Base-by-base conservation (phyloP, 30 jellyfish, hydroid and myxozoan genomes). In the Pseudorhiza aurosa region DNA sequence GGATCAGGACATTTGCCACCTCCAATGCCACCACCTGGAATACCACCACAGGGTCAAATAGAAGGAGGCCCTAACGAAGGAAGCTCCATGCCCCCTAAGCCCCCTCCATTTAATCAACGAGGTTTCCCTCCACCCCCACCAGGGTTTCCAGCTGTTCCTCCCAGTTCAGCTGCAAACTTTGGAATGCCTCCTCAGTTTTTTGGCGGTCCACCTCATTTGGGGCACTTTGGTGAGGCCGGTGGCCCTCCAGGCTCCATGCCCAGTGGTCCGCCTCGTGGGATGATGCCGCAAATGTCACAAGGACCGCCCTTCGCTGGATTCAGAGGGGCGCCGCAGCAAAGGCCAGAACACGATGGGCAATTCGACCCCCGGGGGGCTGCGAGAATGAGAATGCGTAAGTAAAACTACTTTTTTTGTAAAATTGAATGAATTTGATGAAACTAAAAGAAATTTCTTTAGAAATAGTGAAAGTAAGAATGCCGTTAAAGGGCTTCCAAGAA, bases 311-410 rank as follows among this genome's bases (percentile, higher is more conserved):
- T 77, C 40, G 82, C 75, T 29, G 69, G 75, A 45, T 60, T 58
- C 55, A 31, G 89, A 46, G 89, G 82, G 2, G n/a, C n/a, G n/a
- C 60, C 49, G 19, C 59, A 42, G 15, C 74, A 49, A 29, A 17
- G 74, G 30, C 43, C 82, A 22, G 77, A 58, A 17, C 77, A 62
- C 12, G 82, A 60, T 42, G 89, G 44, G 29, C 89, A 63, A 65
- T 77, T 44, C 47, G 82, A 51, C 8, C 70, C 70, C 9, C 87
- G 30, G 18, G 87, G 87, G 40, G 50, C 32, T 15, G 46, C 74
- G 29, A 77, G 77, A 51, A 77, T 77, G 89, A 42, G 82, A 62
- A 77, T 77, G 89, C 89, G 89, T 77, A 45, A 59, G 89, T 44
- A 17, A 6, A 9, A 9, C 45, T 60, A 22, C 14, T 29, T 60